Conservation (phyloP, 2,888 invertebrate genomes). For the Labia minor region DNA sequence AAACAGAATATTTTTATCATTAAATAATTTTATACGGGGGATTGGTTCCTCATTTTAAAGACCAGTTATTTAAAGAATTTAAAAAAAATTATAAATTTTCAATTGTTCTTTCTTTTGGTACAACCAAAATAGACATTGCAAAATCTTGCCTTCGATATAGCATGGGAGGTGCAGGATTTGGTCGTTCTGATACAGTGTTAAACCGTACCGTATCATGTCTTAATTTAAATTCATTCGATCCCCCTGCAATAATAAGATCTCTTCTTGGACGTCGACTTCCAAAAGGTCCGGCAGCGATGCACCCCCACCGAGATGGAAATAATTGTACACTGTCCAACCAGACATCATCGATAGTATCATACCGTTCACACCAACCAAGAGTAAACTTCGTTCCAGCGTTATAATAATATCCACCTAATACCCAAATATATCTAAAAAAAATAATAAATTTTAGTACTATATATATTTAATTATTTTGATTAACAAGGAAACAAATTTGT, state of each 20-base stretch:
- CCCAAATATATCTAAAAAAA: neutral
- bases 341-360: neutral
- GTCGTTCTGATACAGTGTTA: neutral
- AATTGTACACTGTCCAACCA: neutral
- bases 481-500: too few species aligned
- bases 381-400: neutral
- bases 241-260: neutral
- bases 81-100: neutral
- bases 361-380: neutral
- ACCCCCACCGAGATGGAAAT: neutral
- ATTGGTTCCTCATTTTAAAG: too few species aligned
- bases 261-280: neutral
- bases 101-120: neutral
- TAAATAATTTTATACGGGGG: too few species aligned
- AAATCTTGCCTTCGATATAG: neutral
- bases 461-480: too few species aligned
- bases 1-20: too few species aligned
- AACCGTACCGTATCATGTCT: neutral
- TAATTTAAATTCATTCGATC: neutral
- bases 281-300: neutral
- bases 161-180: conserved; percentile 2
- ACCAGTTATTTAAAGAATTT: too few species aligned
- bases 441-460: too few species aligned
- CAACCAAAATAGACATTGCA: too few species aligned
- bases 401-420: neutral